Evolutionary conservation across 2,797 vertebrate species (phyloP).

Genomic region (Sparidentex hasta): DNA sequence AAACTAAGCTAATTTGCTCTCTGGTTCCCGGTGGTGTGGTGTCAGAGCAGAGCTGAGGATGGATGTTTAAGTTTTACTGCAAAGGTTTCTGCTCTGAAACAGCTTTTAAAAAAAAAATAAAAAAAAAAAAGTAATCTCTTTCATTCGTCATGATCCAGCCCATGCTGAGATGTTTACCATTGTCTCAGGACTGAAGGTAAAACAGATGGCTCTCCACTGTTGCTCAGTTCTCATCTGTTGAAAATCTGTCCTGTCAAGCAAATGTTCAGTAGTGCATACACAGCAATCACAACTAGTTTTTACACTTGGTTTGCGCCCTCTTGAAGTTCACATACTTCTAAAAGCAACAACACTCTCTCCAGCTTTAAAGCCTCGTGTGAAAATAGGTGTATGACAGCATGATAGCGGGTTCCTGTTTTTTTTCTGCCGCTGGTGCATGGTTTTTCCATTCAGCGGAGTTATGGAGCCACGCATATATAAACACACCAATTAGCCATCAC

Average conservation of each 20-base stretch:
- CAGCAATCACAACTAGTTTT: slow-evolving; percentile 54
- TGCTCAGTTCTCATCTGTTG: slow-evolving; percentile 43
- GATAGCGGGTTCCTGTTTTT: slow-evolving; percentile 23
- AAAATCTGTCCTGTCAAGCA: slow-evolving; percentile 51
- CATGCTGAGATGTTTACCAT: slow-evolving; percentile 39
- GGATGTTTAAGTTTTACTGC: slow-evolving; percentile 25
- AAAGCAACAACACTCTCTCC: slow-evolving; percentile 35
- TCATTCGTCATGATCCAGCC: slow-evolving; percentile 23
- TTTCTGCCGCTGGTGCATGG: slow-evolving; percentile 41
- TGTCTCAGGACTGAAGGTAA: slow-evolving; percentile 37
- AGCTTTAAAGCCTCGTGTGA: slow-evolving; percentile 11
- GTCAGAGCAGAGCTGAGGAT: neutral
- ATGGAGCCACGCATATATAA: slow-evolving; percentile 29
- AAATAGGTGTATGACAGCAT: slow-evolving; percentile 28
- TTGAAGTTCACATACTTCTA: slow-evolving; percentile 45
- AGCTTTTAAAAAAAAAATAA: neutral
- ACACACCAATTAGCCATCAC: slow-evolving; percentile 58
- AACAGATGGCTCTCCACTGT: slow-evolving; percentile 58
- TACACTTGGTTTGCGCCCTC: slow-evolving; percentile 54
- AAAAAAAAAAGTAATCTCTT: neutral
- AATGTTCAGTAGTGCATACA: slow-evolving; percentile 49
- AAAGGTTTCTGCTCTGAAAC: slow-evolving; percentile 29
- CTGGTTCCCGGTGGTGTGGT: slow-evolving; percentile 1
- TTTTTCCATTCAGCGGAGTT: slow-evolving; percentile 43
- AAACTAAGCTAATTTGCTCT: slow-evolving; percentile 67